Evolutionary conservation across 2,888 invertebrate genomes (phyloP).

Genomic region (Cylindroiulus punctatus): DNA sequence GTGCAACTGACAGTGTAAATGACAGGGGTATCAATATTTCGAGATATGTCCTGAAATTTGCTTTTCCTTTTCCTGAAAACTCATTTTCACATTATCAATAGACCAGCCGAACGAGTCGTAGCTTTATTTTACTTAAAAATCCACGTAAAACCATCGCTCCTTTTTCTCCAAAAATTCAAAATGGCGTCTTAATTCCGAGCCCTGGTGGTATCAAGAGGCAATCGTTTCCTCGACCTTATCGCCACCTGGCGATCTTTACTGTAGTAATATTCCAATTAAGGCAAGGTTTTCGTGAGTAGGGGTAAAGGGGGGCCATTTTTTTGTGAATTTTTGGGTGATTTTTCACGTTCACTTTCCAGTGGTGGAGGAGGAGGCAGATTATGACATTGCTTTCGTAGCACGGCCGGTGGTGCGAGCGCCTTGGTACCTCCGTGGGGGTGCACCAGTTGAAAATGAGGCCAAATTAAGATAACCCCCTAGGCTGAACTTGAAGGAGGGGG

Average conservation of each 20-base stretch:
- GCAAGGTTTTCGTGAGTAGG: not conserved
- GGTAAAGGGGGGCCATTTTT: not conserved
- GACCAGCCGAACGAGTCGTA: too few species aligned
- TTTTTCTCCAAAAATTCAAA: not conserved
- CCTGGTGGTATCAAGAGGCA: not conserved
- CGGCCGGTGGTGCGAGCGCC: slow-evolving; percentile 9
- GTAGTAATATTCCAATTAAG: slow-evolving; percentile 25
- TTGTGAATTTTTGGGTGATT: not conserved
- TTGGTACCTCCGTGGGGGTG: slow-evolving; percentile 32
- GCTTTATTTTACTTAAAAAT: too few species aligned
- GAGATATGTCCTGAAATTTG: too few species aligned
- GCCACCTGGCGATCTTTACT: slow-evolving; percentile 7
- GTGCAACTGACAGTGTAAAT: too few species aligned
- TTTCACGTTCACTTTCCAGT: slow-evolving; percentile 3
- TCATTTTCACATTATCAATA: too few species aligned
- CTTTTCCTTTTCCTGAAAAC: too few species aligned
- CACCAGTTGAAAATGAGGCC: slow-evolving; percentile 24
- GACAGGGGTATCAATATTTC: too few species aligned
- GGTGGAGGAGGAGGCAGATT: not conserved
- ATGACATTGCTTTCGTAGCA: not conserved
- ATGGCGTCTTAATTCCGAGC: not conserved
- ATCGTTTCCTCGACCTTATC: slow-evolving; percentile 29
- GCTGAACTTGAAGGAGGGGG: slow-evolving; percentile 5
- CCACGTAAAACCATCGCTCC: too few species aligned
- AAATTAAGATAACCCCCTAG: slow-evolving; percentile 20